These are phyloP conservation scores for Fragum whitleyi DNA, from an alignment of 2,888 invertebrate genomes.

Conservation along the genomic window DNA sequence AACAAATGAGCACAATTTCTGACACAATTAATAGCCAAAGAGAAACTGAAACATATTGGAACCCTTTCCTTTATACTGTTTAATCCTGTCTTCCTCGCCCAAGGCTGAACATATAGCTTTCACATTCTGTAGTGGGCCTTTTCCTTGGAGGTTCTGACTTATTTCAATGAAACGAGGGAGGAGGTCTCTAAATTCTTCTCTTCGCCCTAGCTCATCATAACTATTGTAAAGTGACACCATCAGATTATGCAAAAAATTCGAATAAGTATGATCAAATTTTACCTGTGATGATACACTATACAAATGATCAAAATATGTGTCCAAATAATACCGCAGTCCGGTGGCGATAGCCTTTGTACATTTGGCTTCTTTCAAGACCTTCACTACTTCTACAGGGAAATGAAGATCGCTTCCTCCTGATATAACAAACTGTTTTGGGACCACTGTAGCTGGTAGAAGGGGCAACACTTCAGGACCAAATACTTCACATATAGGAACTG, in stretches of 20 bases:
- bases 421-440: background rate
- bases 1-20: no score
- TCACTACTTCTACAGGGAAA: conserved; percentile 11
- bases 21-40: no score
- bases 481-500: conserved; percentile 18
- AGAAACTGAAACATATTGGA: no score
- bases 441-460: conserved; percentile 23
- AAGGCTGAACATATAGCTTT: background rate
- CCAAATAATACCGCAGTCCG: conserved; percentile 21
- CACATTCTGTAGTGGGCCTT: background rate
- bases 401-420: background rate
- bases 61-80: background rate
- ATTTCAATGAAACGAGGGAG: conserved; percentile 20
- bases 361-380: background rate
- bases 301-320: conserved; percentile 4
- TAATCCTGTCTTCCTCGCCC: background rate
- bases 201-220: background rate
- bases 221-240: conserved; percentile 27
- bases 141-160: background rate
- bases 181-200: conserved; percentile 36
- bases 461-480: conserved; percentile 29
- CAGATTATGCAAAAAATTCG: background rate
- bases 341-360: conserved; percentile 4
- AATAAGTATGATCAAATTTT: background rate
- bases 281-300: background rate